Conservation (phyloP, 2,888 invertebrate genomes). For the Tachina grossa region DNA sequence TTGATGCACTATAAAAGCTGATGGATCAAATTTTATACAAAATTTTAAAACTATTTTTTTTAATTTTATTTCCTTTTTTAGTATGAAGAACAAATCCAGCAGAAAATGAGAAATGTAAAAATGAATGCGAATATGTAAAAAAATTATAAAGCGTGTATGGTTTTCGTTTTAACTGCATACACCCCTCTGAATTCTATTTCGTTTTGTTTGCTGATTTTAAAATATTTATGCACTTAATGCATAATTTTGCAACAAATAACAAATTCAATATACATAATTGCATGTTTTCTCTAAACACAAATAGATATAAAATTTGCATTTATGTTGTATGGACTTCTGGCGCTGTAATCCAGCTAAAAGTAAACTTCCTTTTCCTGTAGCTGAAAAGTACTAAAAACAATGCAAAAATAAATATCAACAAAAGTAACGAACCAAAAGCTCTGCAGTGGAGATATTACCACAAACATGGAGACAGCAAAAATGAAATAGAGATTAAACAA, state of each 20-base stretch:
- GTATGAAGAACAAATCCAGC: no score
- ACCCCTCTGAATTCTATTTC: background rate
- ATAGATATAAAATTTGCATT: slow-evolving; percentile 5
- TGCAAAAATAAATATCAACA: background rate
- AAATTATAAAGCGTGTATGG: no score
- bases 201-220: slow-evolving; percentile 23
- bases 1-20: no score
- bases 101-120: no score
- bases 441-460: slow-evolving; percentile 44
- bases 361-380: slow-evolving; percentile 66
- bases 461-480: slow-evolving; percentile 14
- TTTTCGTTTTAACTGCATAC: no score
- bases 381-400: slow-evolving; percentile 33
- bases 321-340: slow-evolving; percentile 11
- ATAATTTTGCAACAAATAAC: slow-evolving; percentile 11
- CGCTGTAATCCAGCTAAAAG: slow-evolving; percentile 51
- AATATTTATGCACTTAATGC: slow-evolving; percentile 2
- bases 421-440: background rate
- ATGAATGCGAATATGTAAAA: no score
- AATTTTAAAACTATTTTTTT: background rate
- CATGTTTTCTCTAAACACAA: slow-evolving; percentile 13
- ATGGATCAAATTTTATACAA: no score
- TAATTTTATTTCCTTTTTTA: background rate
- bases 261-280: slow-evolving; percentile 31
- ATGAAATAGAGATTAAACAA: background rate